Evolutionary conservation across 2,113 vertebrate genomes (phyloP).

Genomic region (Rallus limicola): DNA sequence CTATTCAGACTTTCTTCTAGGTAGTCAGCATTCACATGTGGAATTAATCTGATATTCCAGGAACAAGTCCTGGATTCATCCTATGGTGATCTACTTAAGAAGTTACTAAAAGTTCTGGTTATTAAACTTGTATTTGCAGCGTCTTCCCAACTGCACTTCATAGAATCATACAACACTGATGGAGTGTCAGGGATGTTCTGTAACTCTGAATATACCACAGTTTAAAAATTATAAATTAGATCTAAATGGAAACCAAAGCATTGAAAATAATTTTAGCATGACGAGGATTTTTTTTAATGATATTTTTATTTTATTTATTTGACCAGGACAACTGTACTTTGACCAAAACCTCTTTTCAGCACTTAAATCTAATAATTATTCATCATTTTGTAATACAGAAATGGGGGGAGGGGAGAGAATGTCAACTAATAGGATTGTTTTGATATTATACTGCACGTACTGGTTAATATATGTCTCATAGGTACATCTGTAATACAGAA

Average conservation of each 20-base stretch:
- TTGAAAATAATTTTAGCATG: not conserved
- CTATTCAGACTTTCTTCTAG: not conserved
- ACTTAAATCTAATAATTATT: not conserved
- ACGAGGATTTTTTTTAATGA: no score
- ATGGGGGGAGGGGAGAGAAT: not conserved
- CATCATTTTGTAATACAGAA: not conserved
- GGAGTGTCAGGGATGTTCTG: not conserved
- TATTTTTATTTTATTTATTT: not conserved
- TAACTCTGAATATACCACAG: not conserved
- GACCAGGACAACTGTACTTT: not conserved
- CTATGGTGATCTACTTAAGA: not conserved
- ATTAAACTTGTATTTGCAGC: not conserved
- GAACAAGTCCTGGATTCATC: not conserved
- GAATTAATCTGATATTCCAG: not conserved
- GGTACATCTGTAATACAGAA: not conserved
- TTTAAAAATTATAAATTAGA: not conserved
- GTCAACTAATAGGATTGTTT: not conserved
- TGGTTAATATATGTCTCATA: not conserved
- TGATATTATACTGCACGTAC: not conserved
- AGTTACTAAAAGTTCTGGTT: not conserved
- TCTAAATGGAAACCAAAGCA: not conserved
- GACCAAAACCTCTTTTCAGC: not conserved
- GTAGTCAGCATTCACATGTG: not conserved
- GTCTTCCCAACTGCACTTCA: not conserved
- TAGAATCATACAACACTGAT: not conserved